Evolutionary conservation across 2,888 invertebrate species (phyloP).

Genomic region (Xanthia icteritia): DNA sequence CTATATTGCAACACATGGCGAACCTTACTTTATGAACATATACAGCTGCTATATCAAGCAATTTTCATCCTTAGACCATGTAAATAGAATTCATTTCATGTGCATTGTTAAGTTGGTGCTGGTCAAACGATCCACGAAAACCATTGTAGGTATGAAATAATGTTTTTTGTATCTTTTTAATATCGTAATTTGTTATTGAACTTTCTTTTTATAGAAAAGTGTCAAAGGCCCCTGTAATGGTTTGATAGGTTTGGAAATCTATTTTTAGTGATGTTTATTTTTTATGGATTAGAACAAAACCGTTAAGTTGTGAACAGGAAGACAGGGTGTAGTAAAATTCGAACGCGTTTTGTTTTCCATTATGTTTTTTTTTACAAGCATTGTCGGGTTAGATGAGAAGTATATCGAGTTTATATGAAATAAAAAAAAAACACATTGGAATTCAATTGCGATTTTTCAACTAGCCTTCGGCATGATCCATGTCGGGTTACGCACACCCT

Average conservation of each 20-base stretch:
- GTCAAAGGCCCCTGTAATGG: conserved; percentile 5
- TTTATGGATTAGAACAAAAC: not conserved
- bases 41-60: not conserved
- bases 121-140: conserved; percentile 25
- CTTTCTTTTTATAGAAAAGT: conserved; percentile 23
- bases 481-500: conserved; percentile 4
- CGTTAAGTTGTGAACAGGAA: not conserved
- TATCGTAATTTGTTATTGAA: conserved; percentile 45
- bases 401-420: not conserved
- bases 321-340: not conserved
- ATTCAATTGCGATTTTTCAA: not conserved
- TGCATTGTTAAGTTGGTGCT: not conserved
- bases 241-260: conserved; percentile 27
- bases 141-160: conserved; percentile 36
- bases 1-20: conserved; percentile 57
- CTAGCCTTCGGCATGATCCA: not conserved
- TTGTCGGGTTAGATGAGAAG: not conserved
- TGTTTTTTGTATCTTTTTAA: conserved; percentile 20
- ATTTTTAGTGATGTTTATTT: not conserved
- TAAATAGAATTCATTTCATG: not conserved
- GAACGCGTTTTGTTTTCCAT: not conserved
- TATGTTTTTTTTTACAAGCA: not conserved
- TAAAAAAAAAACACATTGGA: not conserved
- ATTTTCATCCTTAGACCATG: conserved; percentile 19
- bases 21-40: conserved; percentile 23